Percentiles rank a stretch among this genome's conserved stretches.
Evolutionary conservation across 2,113 vertebrate species (phyloP).

Genomic region (Pseudorasbora parva): DNA sequence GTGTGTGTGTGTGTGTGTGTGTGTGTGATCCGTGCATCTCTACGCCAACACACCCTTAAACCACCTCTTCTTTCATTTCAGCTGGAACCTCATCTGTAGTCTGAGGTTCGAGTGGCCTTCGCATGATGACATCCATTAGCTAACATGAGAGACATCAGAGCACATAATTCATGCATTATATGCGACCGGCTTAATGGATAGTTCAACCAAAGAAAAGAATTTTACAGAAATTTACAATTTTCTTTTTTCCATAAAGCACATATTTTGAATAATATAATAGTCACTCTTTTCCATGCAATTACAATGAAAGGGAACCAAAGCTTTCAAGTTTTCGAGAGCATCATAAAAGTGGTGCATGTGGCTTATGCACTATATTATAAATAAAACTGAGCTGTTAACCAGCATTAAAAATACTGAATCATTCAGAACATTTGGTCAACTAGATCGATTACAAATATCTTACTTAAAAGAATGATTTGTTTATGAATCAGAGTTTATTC

Average conservation of each 20-base stretch:
- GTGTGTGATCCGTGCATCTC: neutral
- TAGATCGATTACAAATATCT: neutral
- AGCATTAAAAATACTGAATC: neutral
- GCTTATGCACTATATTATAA: slow-evolving; percentile 7
- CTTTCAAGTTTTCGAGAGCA: neutral
- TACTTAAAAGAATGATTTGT: neutral
- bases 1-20: neutral
- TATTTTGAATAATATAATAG: neutral
- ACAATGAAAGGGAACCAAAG: neutral
- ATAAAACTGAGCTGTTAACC: neutral
- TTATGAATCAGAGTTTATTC: neutral
- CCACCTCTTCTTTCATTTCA: slow-evolving; percentile 17
- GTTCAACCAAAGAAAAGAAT: slow-evolving; percentile 1
- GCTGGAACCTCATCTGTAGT: neutral
- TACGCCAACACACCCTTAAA: slow-evolving; percentile 13
- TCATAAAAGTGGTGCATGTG: neutral
- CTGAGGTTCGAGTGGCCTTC: slow-evolving; percentile 53
- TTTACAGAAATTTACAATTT: too few species aligned
- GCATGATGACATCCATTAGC: slow-evolving; percentile 55
- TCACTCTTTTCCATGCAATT: neutral
- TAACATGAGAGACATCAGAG: slow-evolving; percentile 52
- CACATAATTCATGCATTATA: slow-evolving; percentile 50
- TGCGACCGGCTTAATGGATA: slow-evolving; percentile 40
- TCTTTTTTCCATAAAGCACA: neutral
- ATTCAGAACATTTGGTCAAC: neutral